Base-by-base conservation (phyloP, 2,888 invertebrate species). In the Dimorphilus gyrociliatus region DNA sequence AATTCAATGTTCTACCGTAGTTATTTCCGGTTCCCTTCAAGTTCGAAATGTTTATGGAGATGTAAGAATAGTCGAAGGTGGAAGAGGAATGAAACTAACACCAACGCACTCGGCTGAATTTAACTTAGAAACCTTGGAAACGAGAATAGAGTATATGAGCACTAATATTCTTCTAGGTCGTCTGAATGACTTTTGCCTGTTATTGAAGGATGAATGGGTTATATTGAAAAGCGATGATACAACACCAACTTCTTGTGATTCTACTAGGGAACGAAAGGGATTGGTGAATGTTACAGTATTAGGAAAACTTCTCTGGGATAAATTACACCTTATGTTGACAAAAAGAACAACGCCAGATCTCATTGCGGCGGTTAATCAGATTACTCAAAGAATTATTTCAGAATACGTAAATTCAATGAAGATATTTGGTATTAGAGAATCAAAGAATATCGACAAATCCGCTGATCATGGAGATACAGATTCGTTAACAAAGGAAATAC, bases 61-160 rank as follows among this genome's bases (percentile, higher is more conserved):
- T n/a, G n/a, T n/a, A n/a, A n/a, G n/a, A n/a, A n/a, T n/a, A n/a
- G n/a, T n/a, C n/a, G n/a, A n/a, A n/a, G n/a, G n/a, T n/a, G n/a
- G n/a, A n/a, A n/a, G n/a, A n/a, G n/a, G n/a, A n/a, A n/a, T n/a
- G n/a, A n/a, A n/a, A n/a, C n/a, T n/a, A n/a, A n/a, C n/a, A n/a
- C n/a, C n/a, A n/a, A n/a, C n/a, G n/a, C n/a, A n/a, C n/a, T n/a
- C 81, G 79, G 81, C 27, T 63, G 84, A 47, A 24, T 28, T 56
- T 38, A 74, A 77, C 47, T 69, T 88, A 40, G 74, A 76, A 48
- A 85, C 85, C 10, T 64, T 88, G 29, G 88, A 92, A 64, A 70
- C 85, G 45, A 72, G 90, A 14, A 68, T 94, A 35, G 94, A 94
- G 67, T 94, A 94, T 69, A 94, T 94, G 94, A 90, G 90, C 38